Percentiles rank a stretch among this genome's conserved stretches.
phyloP scores from a whole-genome alignment of 1,140 invertebrate genomes.

The Vollenhovia emeryi region DNA sequence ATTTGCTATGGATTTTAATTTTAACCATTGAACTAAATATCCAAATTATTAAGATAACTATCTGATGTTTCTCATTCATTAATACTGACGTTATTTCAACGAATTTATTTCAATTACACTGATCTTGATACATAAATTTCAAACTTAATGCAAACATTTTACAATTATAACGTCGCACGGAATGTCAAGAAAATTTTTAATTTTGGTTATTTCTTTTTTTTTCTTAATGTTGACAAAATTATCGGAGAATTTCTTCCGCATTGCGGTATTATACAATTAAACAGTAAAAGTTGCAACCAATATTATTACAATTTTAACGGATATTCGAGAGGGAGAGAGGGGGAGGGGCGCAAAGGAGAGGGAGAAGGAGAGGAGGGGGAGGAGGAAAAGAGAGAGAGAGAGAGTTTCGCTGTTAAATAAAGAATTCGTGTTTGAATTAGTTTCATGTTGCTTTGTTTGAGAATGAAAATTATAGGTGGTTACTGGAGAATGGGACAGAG shows the following conservation, averaged over 20 bases:
- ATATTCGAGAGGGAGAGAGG: background rate
- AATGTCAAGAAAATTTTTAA: background rate
- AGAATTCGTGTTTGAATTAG: constrained; percentile 48
- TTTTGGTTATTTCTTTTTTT: background rate
- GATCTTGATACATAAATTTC: too few species aligned
- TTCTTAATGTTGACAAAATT: background rate
- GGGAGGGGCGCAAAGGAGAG: background rate
- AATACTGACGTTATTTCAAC: too few species aligned
- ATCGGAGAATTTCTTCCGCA: background rate
- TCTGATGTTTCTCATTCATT: too few species aligned
- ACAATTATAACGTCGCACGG: background rate
- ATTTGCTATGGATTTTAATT: too few species aligned
- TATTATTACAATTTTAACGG: constrained; percentile 38
- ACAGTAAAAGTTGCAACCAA: background rate
- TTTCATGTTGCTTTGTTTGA: constrained; percentile 17
- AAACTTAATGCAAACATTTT: background rate
- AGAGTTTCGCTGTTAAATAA: background rate
- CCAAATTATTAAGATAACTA: too few species aligned
- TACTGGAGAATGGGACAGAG: background rate
- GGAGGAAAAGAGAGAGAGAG: background rate
- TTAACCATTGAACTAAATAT: too few species aligned
- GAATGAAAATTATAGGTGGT: constrained; percentile 38
- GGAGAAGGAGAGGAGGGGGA: too few species aligned
- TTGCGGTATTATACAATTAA: constrained; percentile 8
- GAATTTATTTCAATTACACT: too few species aligned